Conservation (phyloP, 2,888 invertebrate genomes). For the Microplitis deprimator region DNA sequence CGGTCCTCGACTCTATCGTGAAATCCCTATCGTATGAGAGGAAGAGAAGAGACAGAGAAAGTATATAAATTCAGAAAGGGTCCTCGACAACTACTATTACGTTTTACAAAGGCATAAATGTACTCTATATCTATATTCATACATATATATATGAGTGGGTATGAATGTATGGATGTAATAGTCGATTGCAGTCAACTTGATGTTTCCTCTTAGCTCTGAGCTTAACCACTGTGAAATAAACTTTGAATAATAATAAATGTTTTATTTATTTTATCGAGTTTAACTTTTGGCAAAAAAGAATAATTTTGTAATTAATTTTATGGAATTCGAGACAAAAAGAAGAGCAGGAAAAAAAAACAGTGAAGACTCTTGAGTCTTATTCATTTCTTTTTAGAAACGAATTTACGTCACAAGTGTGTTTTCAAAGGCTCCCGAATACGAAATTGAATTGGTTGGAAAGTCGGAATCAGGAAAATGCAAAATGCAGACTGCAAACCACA, state of each 20-base stretch:
- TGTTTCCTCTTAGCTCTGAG: conserved; percentile 36
- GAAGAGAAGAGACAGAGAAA: conserved; percentile 30
- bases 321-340: not conserved
- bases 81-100: conserved; percentile 47
- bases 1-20: conserved; percentile 42
- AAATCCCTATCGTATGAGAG: conserved; percentile 34
- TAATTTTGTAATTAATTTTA: not conserved
- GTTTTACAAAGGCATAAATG: conserved; percentile 38
- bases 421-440: conserved; percentile 28
- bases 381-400: not conserved
- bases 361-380: not conserved
- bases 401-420: conserved; percentile 32
- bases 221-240: no score
- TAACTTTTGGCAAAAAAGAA: not conserved
- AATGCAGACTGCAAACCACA: conserved; percentile 37
- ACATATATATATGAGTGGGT: conserved; percentile 18
- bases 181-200: conserved; percentile 48
- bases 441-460: conserved; percentile 35
- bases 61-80: conserved; percentile 52
- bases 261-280: not conserved
- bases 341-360: not conserved
- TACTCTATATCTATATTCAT: not conserved
- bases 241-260: no score
- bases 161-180: conserved; percentile 28
- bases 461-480: conserved; percentile 43